Conservation (phyloP, 2,113 vertebrate genomes). For the Papio anubis region DNA sequence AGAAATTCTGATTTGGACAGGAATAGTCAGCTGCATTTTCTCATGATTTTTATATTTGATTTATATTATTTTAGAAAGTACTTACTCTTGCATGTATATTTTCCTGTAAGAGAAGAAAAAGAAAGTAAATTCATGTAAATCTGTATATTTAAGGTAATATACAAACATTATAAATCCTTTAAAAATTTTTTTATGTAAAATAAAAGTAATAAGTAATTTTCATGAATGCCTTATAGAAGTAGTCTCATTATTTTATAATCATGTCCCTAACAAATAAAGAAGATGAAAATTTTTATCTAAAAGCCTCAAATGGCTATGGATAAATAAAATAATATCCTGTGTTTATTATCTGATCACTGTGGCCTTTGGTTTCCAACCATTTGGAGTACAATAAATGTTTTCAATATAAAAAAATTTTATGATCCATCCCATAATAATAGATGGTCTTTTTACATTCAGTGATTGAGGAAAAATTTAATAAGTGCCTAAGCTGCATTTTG, state of each 20-base stretch:
- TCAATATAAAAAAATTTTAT: neutral
- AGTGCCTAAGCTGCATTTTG: neutral
- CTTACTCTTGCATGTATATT: constrained; percentile 96
- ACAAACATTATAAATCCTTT: neutral
- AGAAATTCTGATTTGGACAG: constrained; percentile 19
- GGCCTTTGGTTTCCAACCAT: neutral
- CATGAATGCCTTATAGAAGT: neutral
- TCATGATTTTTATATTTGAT: constrained; percentile 11
- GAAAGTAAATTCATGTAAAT: constrained; percentile 72
- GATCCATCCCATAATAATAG: neutral
- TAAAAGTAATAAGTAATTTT: constrained; percentile 28
- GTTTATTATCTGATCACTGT: neutral
- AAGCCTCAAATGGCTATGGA: neutral
- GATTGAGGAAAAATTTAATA: neutral
- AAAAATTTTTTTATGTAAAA: neutral
- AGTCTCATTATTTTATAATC: neutral
- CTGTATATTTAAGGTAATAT: neutral
- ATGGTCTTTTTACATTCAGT: neutral
- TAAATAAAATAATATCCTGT: neutral
- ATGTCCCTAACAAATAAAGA: neutral
- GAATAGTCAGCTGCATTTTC: neutral
- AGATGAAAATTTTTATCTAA: neutral
- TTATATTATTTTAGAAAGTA: constrained; percentile 75
- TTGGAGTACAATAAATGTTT: neutral
- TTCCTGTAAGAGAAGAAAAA: constrained; percentile 87